Conservation (phyloP, 2,888 invertebrate species). For the Tenthredo amoena region DNA sequence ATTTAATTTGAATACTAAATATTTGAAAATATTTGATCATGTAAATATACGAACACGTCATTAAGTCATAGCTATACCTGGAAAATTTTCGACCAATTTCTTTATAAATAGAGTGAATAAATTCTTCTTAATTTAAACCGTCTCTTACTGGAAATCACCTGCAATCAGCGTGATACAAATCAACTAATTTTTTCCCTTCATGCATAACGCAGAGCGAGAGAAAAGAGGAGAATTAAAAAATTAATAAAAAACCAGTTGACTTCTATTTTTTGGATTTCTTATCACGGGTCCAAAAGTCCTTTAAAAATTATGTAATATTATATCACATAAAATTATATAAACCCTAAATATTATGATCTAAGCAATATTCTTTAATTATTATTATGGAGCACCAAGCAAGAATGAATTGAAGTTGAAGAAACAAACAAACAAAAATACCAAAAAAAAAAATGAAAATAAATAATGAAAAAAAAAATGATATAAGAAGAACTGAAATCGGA, state of each 20-base stretch:
- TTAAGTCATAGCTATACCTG: neutral
- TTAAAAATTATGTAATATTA: conserved; percentile 66
- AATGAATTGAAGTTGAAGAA: conserved; percentile 54
- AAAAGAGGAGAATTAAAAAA: neutral
- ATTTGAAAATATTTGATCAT: conserved; percentile 8
- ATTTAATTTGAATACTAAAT: conserved; percentile 11
- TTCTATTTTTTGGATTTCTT: conserved; percentile 71
- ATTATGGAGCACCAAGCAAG: conserved; percentile 55
- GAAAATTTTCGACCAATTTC: neutral
- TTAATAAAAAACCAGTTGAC: conserved; percentile 38
- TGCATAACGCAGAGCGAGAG: neutral
- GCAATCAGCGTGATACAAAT: conserved; percentile 64
- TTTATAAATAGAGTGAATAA: conserved; percentile 10
- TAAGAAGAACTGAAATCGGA: conserved; percentile 54
- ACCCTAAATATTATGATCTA: conserved; percentile 60
- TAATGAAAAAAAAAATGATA: conserved; percentile 52
- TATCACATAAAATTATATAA: conserved; percentile 37
- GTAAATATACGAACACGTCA: neutral
- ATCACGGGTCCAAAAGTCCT: conserved; percentile 73
- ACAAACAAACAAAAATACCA: conserved; percentile 54
- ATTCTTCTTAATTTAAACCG: conserved; percentile 35
- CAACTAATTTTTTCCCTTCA: conserved; percentile 43
- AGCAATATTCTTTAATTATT: conserved; percentile 66
- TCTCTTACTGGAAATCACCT: conserved; percentile 54
- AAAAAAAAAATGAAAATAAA: conserved; percentile 57